These are phyloP conservation scores for Conus canariensis DNA, from an alignment of 2,888 invertebrate genomes.

Conservation along the genomic window DNA sequence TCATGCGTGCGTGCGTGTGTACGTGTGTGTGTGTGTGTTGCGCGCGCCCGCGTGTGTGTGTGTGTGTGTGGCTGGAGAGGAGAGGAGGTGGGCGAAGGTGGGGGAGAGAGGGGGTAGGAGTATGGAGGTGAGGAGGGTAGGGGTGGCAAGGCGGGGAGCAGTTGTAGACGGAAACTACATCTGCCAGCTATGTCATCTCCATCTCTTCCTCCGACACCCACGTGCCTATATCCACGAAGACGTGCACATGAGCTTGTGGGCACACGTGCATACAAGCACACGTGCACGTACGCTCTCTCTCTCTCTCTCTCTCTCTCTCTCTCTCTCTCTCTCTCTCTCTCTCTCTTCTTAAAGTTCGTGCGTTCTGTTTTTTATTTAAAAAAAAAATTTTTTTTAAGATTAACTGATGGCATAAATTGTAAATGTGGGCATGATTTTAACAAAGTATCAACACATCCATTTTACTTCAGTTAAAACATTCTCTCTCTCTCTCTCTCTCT, in stretches of 20 bases:
- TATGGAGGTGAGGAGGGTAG: no score
- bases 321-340: neutral
- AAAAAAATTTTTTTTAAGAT: no score
- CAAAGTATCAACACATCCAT: no score
- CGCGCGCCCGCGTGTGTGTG: neutral
- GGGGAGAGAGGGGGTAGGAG: neutral
- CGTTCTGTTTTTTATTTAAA: no score
- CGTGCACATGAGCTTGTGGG: neutral
- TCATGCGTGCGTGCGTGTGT: neutral
- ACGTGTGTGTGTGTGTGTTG: slow-evolving; percentile 7
- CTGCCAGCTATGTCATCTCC: neutral
- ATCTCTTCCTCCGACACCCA: neutral
- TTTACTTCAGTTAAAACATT: no score
- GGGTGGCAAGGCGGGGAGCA: no score
- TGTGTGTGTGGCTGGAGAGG: slow-evolving; percentile 1
- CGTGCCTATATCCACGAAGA: neutral
- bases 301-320: neutral
- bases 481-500: neutral
- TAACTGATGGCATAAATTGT: no score
- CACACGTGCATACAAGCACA: neutral
- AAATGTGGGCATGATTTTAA: no score
- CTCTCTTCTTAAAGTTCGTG: neutral
- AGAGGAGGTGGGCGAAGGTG: neutral
- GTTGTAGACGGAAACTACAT: neutral
- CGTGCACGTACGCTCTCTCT: neutral